Evolutionary conservation across 2,888 invertebrate species (phyloP), one percentile per base, ranked within the genome.

Genomic region (Eledone cirrhosa): DNA sequence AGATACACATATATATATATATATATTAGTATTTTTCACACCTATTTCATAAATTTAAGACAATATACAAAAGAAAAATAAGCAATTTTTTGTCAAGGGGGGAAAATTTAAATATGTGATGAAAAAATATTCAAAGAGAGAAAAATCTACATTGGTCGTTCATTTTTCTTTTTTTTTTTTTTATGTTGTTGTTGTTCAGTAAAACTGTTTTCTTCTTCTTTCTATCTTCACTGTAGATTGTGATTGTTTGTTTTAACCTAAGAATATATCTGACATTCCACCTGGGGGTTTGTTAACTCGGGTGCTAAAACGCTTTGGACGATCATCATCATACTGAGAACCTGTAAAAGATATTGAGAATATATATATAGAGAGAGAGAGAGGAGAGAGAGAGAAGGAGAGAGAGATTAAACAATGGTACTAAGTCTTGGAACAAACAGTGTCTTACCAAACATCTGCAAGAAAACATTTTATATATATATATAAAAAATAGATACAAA

Each of bases 311-410:
- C 87, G 82, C 47, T 82, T 82, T 33, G 87, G 85, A 27, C 85
- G 80, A 47, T 87, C 86, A 94, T 91, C 91, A 85, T 91, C 91
- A 83, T 88, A 87, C 82, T 91, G 91, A 22, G 92, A 91, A 78
- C 94, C 95, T 91, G 94, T 24, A 87, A 86, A 79, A 79, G 27
- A 77, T 48, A 79, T 14, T 19, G 14, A 65, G 14, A 67, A 31
- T 16, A 67, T 29, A 31, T 19, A 67, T 14, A 27, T 16, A 75
- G 24, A 33, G 75, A 75, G 19, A 7, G 11, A 7, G n/a, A 47
- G 16, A 74, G 75, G 13, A 24, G 19, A 24, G 3, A 24, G 3
- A 27, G 48, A 47, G 27, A 41, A 41, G 75, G 22, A 53, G 7
- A 76, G 29, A 53, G 1, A 1, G 1, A 41, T 41, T 11, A 41